Percentiles rank a stretch among this genome's conserved stretches.
Conservation (phyloP, 2,797 vertebrate genomes). For the Chaetophractus vellerosus region DNA sequence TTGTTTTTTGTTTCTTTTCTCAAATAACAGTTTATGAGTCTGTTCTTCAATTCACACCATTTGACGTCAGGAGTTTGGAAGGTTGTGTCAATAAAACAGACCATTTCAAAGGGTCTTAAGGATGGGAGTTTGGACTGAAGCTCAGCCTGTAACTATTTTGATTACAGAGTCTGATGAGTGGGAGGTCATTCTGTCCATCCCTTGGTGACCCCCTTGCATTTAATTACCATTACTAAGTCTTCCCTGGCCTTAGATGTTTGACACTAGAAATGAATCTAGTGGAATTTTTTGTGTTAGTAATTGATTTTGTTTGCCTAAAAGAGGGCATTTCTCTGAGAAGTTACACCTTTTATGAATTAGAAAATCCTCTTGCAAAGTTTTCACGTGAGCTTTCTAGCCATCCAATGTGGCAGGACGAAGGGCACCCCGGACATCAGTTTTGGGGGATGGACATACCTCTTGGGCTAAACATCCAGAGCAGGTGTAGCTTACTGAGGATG, state of each 20-base stretch:
- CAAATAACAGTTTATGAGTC: slow-evolving; percentile 78
- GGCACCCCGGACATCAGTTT: not conserved
- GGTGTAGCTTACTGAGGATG: not conserved
- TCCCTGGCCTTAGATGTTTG: not conserved
- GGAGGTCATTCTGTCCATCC: slow-evolving; percentile 70
- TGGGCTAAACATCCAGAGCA: not conserved
- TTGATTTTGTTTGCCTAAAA: not conserved
- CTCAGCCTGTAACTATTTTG: slow-evolving; percentile 79
- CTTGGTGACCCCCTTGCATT: slow-evolving; percentile 58
- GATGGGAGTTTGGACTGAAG: slow-evolving; percentile 24
- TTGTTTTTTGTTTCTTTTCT: slow-evolving; percentile 59
- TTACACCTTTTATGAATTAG: not conserved
- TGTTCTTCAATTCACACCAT: slow-evolving; percentile 66
- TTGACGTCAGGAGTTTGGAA: slow-evolving; percentile 75
- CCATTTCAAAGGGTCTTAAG: slow-evolving; percentile 79
- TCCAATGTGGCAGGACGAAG: not conserved
- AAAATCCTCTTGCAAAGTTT: not conserved
- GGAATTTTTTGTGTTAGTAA: not conserved
- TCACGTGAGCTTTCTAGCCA: not conserved
- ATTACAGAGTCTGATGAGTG: slow-evolving; percentile 63
- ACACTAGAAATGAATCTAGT: not conserved
- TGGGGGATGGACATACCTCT: not conserved
- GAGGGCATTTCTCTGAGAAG: not conserved
- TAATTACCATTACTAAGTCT: not conserved
- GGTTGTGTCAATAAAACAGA: slow-evolving; percentile 79